Evolutionary conservation across 2,113 vertebrate genomes (phyloP).

Genomic region (Ploceus nigricollis): DNA sequence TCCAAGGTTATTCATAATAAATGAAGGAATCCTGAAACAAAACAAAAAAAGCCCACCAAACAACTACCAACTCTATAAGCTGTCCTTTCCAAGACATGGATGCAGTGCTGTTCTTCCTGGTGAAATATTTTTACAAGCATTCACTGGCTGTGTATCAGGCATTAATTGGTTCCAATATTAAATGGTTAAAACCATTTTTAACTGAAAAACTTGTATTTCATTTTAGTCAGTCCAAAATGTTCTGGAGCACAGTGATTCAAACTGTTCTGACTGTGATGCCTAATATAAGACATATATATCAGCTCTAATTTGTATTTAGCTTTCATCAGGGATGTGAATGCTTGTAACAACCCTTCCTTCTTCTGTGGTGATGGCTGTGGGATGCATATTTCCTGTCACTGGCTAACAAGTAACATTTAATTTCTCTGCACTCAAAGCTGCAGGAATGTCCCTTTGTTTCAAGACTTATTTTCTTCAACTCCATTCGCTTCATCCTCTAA

Average conservation of each 20-base stretch:
- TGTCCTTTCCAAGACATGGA: background rate
- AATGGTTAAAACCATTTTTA: background rate
- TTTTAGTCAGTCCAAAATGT: background rate
- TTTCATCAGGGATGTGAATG: background rate
- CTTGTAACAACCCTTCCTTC: background rate
- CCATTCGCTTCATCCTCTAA: background rate
- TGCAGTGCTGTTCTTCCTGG: background rate
- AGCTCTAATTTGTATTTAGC: background rate
- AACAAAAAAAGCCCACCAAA: background rate
- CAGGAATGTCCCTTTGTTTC: background rate
- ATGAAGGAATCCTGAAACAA: background rate
- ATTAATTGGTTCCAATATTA: background rate
- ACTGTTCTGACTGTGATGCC: background rate
- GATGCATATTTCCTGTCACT: background rate
- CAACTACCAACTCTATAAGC: background rate
- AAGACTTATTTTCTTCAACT: background rate
- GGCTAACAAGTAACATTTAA: background rate
- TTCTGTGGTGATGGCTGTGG: background rate
- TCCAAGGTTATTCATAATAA: background rate
- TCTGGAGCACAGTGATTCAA: background rate
- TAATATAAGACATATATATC: background rate
- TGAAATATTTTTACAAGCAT: conserved; percentile 32
- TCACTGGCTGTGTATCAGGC: background rate
- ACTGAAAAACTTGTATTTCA: background rate
- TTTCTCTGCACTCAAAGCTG: background rate